phyloP scores from a whole-genome alignment of 1,140 invertebrate species.

The Tetramorium simillimum region DNA sequence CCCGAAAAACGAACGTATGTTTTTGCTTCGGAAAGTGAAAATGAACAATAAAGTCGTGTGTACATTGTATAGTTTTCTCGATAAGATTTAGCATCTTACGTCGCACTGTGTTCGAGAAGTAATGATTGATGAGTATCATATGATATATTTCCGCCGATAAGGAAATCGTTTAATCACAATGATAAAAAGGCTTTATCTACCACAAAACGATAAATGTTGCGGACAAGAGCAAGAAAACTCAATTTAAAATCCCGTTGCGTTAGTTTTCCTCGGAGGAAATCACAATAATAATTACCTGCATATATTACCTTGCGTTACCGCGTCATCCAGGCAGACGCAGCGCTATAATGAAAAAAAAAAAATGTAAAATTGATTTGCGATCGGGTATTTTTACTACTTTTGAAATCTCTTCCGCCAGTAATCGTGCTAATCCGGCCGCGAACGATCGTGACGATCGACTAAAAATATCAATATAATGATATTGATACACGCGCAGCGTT shows the following conservation, averaged over 20 bases:
- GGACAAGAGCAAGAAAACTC: neutral
- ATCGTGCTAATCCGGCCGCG: neutral
- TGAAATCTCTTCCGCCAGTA: neutral
- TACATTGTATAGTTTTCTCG: neutral
- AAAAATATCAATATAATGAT: constrained; percentile 48
- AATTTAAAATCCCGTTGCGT: constrained; percentile 10
- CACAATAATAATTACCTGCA: neutral
- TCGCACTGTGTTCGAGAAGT: constrained; percentile 10
- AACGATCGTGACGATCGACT: neutral
- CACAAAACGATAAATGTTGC: neutral
- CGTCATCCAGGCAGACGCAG: neutral
- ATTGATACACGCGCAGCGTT: neutral
- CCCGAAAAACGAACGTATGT: neutral
- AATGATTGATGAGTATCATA: constrained; percentile 14
- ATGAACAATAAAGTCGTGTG: neutral
- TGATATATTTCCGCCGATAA: constrained; percentile 20
- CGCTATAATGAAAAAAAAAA: neutral
- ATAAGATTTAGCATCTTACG: constrained; percentile 21
- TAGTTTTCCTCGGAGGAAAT: neutral
- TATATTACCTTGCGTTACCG: neutral
- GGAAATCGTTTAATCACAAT: neutral
- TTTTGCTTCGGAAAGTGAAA: neutral
- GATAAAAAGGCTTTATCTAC: neutral
- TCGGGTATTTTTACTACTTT: neutral
- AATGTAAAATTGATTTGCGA: neutral